Base-by-base conservation (phyloP, 2,113 vertebrate genomes). In the Sebastes schlegelii region DNA sequence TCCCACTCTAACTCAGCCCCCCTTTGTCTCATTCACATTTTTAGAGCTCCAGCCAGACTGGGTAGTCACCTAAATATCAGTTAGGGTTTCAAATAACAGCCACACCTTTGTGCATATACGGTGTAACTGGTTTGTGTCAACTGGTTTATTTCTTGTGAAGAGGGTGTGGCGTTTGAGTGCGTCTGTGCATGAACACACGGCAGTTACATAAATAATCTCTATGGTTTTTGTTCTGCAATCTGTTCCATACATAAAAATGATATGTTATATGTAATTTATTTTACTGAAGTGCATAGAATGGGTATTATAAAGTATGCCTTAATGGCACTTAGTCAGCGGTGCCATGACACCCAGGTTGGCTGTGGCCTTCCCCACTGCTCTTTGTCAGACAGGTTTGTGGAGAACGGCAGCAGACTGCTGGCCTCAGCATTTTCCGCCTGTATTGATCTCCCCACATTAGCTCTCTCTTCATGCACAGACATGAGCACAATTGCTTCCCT, bases 401-500 rank as follows among this genome's bases (percentile, higher is more conserved):
- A 87, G 90, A 91, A 89, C 81, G 55, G 88, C 84, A 48, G 80
- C 86, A 93, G 88, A 94, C 94, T 95, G 94, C 94, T 93, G 86
- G 87, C 90, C 92, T 95, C 92, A 94, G 94, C 92, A 87, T 86
- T 95, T 95, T 92, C 87, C 77, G 89, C 82, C 89, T 81, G 86
- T 95, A 95, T 95, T 94, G 94, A 95, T 95, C 93, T 90, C 93
- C 81, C 89, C 93, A 91, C 92, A 93, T 94, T 93, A 95, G 85
- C 89, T 89, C 93, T 90, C 91, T 92, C 90, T 87, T 88, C 89
- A 89, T 92, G 92, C 91, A 91, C 90, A 91, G 92, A 88, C 92
- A 92, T 90, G 85, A 91, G 91, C 88, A 91, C 92, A 93, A 91
- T 93, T 85, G 92, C 92, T 93, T 93, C 93, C 89, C 92, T 92